Evolutionary conservation across 2,888 invertebrate species (phyloP).

Genomic region (Trichacis sp.): DNA sequence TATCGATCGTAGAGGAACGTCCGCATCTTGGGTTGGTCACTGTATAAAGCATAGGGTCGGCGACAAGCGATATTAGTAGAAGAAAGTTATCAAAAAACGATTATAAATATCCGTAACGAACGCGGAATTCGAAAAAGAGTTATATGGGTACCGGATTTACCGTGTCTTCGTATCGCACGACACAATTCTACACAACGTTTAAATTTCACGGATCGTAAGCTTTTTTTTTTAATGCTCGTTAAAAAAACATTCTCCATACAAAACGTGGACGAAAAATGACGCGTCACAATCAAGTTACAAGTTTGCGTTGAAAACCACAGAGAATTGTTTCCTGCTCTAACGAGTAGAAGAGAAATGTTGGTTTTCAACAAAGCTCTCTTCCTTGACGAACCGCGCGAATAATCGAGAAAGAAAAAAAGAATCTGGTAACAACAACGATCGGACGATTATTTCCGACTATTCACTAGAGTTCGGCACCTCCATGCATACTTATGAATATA

Average conservation of each 20-base stretch:
- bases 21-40: conserved; percentile 36
- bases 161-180: conserved; percentile 20
- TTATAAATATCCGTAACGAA: conserved; percentile 54
- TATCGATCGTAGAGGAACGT: conserved; percentile 19
- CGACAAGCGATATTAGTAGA: conserved; percentile 54
- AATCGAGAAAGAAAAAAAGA: background rate
- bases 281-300: background rate
- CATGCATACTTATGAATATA: conserved; percentile 39
- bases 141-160: conserved; percentile 31
- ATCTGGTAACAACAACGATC: background rate
- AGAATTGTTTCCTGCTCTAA: background rate
- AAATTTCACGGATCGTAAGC: too few species aligned
- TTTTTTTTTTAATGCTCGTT: background rate
- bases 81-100: conserved; percentile 58
- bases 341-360: background rate
- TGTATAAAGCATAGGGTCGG: conserved; percentile 49
- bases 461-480: conserved; percentile 30
- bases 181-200: conserved; percentile 23
- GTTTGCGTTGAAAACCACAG: background rate
- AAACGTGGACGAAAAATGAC: background rate
- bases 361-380: conserved; percentile 6
- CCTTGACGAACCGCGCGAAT: conserved; percentile 9
- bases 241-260: background rate
- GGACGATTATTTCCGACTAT: conserved; percentile 13
- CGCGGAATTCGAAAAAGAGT: conserved; percentile 43